phyloP scores from a whole-genome alignment of 2,888 invertebrate genomes.

The Tipula confusa region DNA sequence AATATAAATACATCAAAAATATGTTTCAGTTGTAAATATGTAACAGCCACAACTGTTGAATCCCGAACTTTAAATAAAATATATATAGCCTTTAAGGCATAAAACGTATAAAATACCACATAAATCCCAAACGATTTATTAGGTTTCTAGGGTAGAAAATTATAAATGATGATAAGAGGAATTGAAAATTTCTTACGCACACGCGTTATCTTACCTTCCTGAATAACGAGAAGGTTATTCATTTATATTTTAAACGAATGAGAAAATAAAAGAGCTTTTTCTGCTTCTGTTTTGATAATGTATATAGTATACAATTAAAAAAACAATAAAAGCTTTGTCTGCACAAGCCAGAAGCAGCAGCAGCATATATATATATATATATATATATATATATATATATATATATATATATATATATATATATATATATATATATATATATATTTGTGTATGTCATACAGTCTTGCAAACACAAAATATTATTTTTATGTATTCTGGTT shows the following conservation, averaged over 20 bases:
- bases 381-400: no score
- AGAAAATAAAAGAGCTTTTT: not conserved
- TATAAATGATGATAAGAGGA: not conserved
- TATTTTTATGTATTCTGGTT: not conserved
- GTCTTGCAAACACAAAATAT: not conserved
- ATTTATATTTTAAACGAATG: not conserved
- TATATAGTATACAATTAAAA: not conserved
- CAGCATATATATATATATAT: not conserved
- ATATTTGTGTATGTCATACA: not conserved
- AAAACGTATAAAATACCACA: not conserved
- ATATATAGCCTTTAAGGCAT: no score
- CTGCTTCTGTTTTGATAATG: not conserved
- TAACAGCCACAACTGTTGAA: not conserved
- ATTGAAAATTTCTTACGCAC: not conserved
- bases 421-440: no score
- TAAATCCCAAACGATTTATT: not conserved
- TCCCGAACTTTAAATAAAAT: not conserved
- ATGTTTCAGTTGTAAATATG: not conserved
- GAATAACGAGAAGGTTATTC: not conserved
- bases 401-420: no score
- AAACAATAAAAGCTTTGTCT: not conserved
- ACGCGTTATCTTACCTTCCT: not conserved
- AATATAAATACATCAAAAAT: not conserved
- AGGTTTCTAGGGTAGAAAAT: not conserved
- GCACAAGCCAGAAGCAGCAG: not conserved